Conservation (phyloP, 2,113 vertebrate genomes). For the Mustela lutreola region DNA sequence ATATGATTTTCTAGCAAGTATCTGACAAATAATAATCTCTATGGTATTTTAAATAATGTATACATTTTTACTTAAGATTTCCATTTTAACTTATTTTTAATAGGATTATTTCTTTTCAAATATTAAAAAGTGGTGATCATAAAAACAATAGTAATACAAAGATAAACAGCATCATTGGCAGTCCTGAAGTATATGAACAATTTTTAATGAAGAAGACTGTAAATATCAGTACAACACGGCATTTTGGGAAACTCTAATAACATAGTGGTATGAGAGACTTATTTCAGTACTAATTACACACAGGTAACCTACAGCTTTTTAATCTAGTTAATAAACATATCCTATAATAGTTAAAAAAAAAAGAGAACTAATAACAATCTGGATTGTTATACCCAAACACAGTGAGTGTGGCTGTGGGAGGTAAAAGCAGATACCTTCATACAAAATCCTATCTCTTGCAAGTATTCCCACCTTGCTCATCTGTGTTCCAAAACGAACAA, state of each 20-base stretch:
- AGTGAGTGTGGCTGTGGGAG: neutral
- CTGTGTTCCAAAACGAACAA: neutral
- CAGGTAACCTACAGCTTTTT: neutral
- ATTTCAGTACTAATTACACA: conserved; percentile 10
- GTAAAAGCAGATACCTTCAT: neutral
- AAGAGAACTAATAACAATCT: neutral
- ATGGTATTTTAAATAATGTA: neutral
- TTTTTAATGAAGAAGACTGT: neutral
- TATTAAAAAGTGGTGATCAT: neutral
- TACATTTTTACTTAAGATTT: neutral
- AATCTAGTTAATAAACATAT: neutral
- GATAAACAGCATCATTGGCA: neutral
- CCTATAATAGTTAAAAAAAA: neutral
- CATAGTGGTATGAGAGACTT: neutral
- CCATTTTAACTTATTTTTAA: conserved; percentile 14
- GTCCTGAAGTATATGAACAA: neutral
- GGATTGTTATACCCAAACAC: neutral
- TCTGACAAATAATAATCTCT: conserved; percentile 14
- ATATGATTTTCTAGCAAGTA: neutral
- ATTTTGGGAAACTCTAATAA: neutral
- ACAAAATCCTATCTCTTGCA: neutral
- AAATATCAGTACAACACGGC: neutral
- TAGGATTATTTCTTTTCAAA: neutral
- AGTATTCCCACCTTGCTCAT: neutral
- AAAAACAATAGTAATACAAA: neutral